These are phyloP conservation scores for Parapristionchus giblindavisi DNA, from an alignment of 2,888 invertebrate genomes.

Conservation along the genomic window DNA sequence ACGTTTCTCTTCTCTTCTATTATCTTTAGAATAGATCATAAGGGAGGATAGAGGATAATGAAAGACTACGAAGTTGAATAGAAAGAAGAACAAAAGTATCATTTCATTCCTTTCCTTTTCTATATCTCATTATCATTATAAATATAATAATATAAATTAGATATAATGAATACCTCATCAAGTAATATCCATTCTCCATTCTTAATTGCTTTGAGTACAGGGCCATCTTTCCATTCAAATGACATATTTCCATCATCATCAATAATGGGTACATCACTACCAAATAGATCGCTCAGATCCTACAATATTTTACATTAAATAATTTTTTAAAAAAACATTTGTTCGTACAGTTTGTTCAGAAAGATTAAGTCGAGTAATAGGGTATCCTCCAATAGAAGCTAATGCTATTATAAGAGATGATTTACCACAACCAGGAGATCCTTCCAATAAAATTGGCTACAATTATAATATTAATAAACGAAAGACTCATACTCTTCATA, in stretches of 20 bases:
- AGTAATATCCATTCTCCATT: conserved; percentile 93
- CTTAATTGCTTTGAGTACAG: conserved; percentile 89
- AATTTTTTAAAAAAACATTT: too few relatives aligned
- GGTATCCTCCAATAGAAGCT: conserved; percentile 84
- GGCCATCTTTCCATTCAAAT: conserved; percentile 96
- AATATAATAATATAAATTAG: not conserved
- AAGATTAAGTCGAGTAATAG: conserved; percentile 90
- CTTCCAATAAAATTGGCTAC: conserved; percentile 91
- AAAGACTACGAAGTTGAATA: too few relatives aligned
- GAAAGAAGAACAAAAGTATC: too few relatives aligned
- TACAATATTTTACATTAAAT: conserved; percentile 69
- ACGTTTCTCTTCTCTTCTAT: not conserved
- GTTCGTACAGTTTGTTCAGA: conserved; percentile 92
- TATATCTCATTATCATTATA: too few relatives aligned
- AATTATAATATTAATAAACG: not conserved
- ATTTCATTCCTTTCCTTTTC: too few relatives aligned
- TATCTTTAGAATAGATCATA: not conserved
- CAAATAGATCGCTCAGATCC: conserved; percentile 96
- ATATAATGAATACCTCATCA: conserved; percentile 81
- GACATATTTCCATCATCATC: conserved; percentile 81
- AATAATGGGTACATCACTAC: conserved; percentile 93
- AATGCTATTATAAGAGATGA: conserved; percentile 91
- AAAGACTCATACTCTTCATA: not conserved
- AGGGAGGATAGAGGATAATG: not conserved
- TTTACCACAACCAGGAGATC: conserved; percentile 91